Conservation (phyloP, 2,797 vertebrate species). For the Chelonia mydas region DNA sequence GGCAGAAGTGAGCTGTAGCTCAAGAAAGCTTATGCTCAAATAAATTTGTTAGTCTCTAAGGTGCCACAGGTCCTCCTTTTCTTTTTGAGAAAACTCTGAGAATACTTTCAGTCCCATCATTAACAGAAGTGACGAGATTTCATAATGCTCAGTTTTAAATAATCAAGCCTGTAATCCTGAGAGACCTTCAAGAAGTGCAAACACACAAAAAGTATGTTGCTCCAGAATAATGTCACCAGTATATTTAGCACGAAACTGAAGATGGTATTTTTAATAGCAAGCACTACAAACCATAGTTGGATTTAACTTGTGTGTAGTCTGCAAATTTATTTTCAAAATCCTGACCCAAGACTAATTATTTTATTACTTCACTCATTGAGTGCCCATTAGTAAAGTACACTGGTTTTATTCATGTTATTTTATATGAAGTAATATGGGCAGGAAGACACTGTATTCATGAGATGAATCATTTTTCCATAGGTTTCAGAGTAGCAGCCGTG, state of each 20-base stretch:
- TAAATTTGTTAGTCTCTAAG: too few relatives aligned
- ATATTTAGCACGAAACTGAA: conserved; percentile 55
- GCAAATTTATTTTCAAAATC: conserved; percentile 53
- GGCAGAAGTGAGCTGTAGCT: not conserved
- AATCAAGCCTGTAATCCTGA: conserved; percentile 59
- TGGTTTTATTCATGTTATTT: conserved; percentile 14
- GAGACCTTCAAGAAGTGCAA: conserved; percentile 59
- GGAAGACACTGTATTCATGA: conserved; percentile 6
- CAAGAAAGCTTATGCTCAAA: too few relatives aligned
- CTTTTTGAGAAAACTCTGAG: not conserved
- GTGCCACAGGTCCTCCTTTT: too few relatives aligned
- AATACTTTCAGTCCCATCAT: conserved; percentile 49
- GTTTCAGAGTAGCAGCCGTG: not conserved
- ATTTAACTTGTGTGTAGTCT: conserved; percentile 37
- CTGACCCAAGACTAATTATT: conserved; percentile 2
- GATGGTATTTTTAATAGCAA: conserved; percentile 54
- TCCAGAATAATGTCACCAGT: conserved; percentile 40
- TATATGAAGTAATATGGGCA: conserved; percentile 12
- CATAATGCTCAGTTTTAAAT: conserved; percentile 48
- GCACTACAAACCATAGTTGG: not conserved
- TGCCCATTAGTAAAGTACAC: conserved; percentile 22
- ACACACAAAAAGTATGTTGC: conserved; percentile 51
- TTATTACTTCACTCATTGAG: conserved; percentile 40
- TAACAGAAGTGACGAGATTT: conserved; percentile 34
- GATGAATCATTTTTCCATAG: conserved; percentile 48